Conservation (phyloP, 2,888 invertebrate genomes). For the Synanthedon andrenaeformis region DNA sequence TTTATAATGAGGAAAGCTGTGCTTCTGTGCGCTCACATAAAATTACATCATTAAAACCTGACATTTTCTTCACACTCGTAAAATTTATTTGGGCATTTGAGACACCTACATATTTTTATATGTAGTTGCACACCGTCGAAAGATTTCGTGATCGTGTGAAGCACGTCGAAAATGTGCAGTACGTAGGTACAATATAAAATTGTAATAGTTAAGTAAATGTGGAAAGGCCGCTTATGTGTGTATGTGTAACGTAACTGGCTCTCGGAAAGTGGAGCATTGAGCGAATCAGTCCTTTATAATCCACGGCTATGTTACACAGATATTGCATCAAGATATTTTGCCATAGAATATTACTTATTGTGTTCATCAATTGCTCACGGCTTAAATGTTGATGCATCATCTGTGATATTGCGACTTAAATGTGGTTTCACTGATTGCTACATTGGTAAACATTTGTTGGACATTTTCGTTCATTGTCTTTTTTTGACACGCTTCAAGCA, state of each 20-base stretch:
- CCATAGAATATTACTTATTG: not conserved
- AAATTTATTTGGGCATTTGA: not conserved
- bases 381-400: not conserved
- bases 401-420: not conserved
- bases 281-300: not conserved
- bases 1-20: too few relatives aligned
- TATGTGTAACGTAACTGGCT: not conserved
- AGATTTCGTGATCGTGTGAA: not conserved
- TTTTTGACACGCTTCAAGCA: too few relatives aligned
- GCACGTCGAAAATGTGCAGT: not conserved
- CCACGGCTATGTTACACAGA: not conserved
- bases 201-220: not conserved
- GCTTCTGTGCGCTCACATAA: too few relatives aligned
- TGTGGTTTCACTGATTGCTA: not conserved
- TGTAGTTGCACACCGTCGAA: not conserved
- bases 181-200: not conserved
- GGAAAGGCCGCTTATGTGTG: not conserved
- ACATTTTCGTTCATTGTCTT: too few relatives aligned
- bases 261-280: conserved; percentile 4
- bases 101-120: not conserved
- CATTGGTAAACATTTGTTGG: too few relatives aligned
- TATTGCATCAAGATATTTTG: not conserved
- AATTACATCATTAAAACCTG: too few relatives aligned
- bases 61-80: too few relatives aligned
- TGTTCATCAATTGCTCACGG: not conserved